Conservation (phyloP, 1,140 invertebrate species). For the Homalodisca vitripennis region DNA sequence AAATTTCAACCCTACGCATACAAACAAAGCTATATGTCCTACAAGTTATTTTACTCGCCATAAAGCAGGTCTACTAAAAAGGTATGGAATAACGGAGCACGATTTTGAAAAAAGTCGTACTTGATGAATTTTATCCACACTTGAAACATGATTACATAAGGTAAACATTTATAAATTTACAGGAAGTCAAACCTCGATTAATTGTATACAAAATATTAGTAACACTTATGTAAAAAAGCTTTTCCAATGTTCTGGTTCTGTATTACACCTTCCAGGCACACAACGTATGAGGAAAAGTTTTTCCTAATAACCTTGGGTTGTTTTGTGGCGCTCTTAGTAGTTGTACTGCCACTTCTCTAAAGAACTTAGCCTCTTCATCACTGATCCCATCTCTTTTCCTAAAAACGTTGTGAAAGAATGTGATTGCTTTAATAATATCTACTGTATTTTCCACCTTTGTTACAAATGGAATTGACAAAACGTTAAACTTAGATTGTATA, state of each 20-base stretch:
- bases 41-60: neutral
- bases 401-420: neutral
- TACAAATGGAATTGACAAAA: neutral
- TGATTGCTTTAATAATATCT: neutral
- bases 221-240: neutral
- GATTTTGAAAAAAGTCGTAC: neutral
- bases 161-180: neutral
- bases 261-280: neutral
- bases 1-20: too few relatives aligned
- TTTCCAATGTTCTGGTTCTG: neutral
- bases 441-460: neutral
- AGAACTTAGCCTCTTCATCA: neutral
- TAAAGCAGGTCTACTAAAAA: neutral
- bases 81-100: neutral
- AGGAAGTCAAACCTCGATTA: neutral
- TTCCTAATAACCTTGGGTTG: neutral
- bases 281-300: neutral
- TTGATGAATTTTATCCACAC: neutral
- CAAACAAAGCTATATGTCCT: too few relatives aligned
- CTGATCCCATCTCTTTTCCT: neutral
- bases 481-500: neutral
- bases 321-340: neutral
- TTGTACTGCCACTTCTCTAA: neutral
- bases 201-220: neutral
- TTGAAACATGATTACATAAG: too few relatives aligned